phyloP scores from a whole-genome alignment of 1,140 invertebrate genomes.

The Riptortus pedestris region DNA sequence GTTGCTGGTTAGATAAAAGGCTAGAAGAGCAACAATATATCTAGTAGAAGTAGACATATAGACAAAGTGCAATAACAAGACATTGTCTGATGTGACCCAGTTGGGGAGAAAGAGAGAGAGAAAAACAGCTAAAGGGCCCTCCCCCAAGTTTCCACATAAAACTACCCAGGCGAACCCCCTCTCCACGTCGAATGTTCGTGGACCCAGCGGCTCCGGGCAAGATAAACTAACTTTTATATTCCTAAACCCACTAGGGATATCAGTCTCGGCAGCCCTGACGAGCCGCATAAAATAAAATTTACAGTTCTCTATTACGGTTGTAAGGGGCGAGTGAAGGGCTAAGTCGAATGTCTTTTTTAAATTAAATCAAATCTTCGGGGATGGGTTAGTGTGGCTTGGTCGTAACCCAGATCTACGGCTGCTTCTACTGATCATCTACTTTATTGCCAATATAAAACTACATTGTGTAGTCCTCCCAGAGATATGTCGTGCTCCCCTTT shows the following conservation, averaged over 20 bases:
- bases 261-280: neutral
- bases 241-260: neutral
- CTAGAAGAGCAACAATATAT: slow-evolving; percentile 5
- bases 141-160: slow-evolving; percentile 12
- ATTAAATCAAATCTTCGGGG: neutral
- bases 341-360: neutral
- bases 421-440: neutral
- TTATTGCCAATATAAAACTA: neutral
- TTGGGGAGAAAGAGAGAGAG: neutral
- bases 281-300: slow-evolving; percentile 11
- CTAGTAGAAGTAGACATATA: slow-evolving; percentile 15
- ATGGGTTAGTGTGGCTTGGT: no score
- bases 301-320: neutral
- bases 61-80: slow-evolving; percentile 21
- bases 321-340: neutral
- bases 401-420: neutral
- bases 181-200: neutral
- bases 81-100: slow-evolving; percentile 17
- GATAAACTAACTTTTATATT: slow-evolving; percentile 18
- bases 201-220: no score
- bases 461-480: no score
- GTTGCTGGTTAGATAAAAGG: neutral
- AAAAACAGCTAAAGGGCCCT: neutral
- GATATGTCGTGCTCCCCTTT: no score
- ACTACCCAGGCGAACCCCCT: neutral